Conservation (phyloP, 2,888 invertebrate genomes). For the Ganaspis brasiliensis region DNA sequence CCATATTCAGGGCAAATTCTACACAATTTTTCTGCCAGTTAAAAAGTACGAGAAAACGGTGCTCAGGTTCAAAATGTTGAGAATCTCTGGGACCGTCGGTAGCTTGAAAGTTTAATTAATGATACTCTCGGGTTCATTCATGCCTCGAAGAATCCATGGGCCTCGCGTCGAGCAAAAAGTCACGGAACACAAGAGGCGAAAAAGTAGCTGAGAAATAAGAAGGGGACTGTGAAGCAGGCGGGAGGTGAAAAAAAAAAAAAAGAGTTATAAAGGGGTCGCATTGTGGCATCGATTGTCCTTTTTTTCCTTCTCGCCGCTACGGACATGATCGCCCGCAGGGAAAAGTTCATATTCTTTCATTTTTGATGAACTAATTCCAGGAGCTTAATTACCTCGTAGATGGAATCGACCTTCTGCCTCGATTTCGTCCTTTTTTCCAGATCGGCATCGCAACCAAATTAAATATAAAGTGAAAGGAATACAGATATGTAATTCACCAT, state of each 20-base stretch:
- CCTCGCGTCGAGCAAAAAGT: constrained; percentile 56
- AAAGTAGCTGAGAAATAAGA: constrained; percentile 43
- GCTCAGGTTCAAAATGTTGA: too few relatives aligned
- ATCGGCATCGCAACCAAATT: too few relatives aligned
- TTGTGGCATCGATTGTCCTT: constrained; percentile 65
- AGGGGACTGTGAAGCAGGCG: constrained; percentile 18
- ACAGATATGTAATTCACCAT: too few relatives aligned
- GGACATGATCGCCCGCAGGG: constrained; percentile 64
- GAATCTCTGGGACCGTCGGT: constrained; percentile 55
- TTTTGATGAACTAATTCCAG: constrained; percentile 73
- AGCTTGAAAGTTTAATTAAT: constrained; percentile 74
- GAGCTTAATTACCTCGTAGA: constrained; percentile 73
- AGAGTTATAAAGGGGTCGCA: constrained; percentile 60
- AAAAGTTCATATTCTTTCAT: constrained; percentile 69
- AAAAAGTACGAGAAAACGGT: too few relatives aligned
- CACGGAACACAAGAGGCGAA: constrained; percentile 48
- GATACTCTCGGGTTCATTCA: constrained; percentile 72
- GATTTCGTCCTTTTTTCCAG: constrained; percentile 29
- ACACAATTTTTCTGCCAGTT: too few relatives aligned
- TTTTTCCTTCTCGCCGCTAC: constrained; percentile 54
- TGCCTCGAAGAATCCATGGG: constrained; percentile 69
- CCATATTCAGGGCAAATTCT: too few relatives aligned
- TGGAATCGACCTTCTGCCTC: constrained; percentile 56
- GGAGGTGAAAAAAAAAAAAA: constrained; percentile 48
- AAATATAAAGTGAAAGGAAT: too few relatives aligned